Evolutionary conservation across 2,113 vertebrate species (phyloP).

Genomic region (Serilophus lunatus): DNA sequence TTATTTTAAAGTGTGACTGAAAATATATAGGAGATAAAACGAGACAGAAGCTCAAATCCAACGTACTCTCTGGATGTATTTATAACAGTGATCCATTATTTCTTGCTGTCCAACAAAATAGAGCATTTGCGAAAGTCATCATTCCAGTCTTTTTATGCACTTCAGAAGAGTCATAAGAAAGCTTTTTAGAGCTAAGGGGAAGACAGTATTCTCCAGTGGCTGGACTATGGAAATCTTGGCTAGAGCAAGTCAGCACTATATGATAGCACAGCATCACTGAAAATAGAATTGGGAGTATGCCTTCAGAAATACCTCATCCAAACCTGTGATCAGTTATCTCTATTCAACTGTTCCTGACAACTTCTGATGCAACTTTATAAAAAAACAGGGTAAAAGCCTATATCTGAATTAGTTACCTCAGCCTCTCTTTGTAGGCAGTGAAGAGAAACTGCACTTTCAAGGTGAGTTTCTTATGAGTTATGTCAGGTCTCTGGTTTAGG

Average conservation of each 20-base stretch:
- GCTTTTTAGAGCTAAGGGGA: constrained; percentile 46
- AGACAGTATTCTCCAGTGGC: neutral
- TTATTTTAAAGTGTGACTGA: constrained; percentile 12
- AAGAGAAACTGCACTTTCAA: neutral
- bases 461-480: neutral
- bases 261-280: neutral
- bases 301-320: constrained; percentile 8
- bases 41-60: neutral
- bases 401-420: neutral
- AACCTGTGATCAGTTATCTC: neutral
- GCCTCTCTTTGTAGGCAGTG: neutral
- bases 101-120: neutral
- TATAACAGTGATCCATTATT: constrained; percentile 7
- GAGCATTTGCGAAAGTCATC: constrained; percentile 24
- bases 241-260: neutral
- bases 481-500: neutral
- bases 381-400: neutral
- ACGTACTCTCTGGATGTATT: neutral
- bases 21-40: neutral
- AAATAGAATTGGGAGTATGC: neutral
- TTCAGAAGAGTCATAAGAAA: constrained; percentile 31
- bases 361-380: neutral
- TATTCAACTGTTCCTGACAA: neutral
- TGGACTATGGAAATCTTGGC: neutral
- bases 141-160: constrained; percentile 8